These are phyloP conservation scores for Stichopus chloronotus DNA, from an alignment of 35 echinoderm and acorn worm species.

Conservation along the genomic window DNA sequence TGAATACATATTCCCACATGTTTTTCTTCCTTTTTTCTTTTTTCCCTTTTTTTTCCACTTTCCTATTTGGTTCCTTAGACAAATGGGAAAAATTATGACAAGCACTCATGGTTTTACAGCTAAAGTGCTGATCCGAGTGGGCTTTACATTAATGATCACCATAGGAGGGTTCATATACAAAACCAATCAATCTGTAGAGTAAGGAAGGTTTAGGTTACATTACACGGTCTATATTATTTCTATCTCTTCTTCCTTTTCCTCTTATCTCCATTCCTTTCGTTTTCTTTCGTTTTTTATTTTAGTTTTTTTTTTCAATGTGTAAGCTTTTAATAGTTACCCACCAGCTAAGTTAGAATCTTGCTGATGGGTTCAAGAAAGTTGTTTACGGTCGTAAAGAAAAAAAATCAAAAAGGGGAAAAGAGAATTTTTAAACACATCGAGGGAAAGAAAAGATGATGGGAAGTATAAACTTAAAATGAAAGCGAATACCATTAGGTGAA, in stretches of 20 bases:
- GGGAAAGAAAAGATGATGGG: neutral
- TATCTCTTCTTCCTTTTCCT: too few relatives aligned
- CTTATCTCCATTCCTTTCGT: neutral
- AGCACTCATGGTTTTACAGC: neutral
- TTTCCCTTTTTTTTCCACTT: neutral
- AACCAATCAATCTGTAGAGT: neutral
- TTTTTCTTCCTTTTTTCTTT: neutral
- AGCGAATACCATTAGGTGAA: neutral
- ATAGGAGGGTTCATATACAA: neutral
- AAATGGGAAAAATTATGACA: neutral
- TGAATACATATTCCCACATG: constrained; percentile 33
- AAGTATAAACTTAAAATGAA: neutral
- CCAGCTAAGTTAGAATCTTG: neutral
- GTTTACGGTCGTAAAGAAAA: neutral
- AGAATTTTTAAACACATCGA: too few relatives aligned
- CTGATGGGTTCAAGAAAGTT: neutral
- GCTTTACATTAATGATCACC: neutral
- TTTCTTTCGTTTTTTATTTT: neutral
- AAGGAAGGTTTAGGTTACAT: too few relatives aligned
- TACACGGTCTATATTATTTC: too few relatives aligned
- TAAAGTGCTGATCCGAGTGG: neutral
- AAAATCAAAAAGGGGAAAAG: neutral
- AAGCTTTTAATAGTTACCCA: neutral
- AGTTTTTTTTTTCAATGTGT: neutral
- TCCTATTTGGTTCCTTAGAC: neutral